A percentile compares a stretch with the other conserved stretches of the same genome.
Conservation (phyloP, 2,113 vertebrate species). For the Diphyllodes magnificus region DNA sequence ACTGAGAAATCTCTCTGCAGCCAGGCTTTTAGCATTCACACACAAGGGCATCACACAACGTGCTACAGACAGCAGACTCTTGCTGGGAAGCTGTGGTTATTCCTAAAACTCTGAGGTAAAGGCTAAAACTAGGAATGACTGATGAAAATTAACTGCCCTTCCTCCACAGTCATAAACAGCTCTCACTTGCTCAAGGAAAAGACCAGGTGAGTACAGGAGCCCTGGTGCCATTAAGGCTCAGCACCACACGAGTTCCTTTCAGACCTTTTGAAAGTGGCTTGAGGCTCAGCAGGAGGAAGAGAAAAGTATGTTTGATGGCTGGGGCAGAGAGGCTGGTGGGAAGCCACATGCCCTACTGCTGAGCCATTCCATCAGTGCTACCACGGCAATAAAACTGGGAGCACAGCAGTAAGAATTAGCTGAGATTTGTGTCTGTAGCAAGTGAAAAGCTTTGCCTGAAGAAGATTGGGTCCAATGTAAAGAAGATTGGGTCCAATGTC, state of each 20-base stretch:
- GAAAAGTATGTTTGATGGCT: not conserved
- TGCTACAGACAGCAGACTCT: not conserved
- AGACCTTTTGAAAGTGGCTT: not conserved
- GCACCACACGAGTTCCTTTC: not conserved
- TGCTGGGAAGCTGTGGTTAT: not conserved
- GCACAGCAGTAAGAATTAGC: not conserved
- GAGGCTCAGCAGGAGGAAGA: not conserved
- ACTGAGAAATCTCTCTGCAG: too few species aligned
- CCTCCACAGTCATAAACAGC: not conserved
- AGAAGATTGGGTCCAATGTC: not conserved
- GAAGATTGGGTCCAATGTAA: not conserved
- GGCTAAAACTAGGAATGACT: not conserved
- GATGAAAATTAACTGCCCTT: not conserved
- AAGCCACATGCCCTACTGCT: not conserved
- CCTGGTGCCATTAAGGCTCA: not conserved
- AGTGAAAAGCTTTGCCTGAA: not conserved
- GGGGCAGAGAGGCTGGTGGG: not conserved
- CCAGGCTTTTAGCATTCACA: too few species aligned
- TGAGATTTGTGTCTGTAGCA: not conserved
- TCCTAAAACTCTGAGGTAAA: not conserved
- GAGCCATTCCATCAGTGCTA: not conserved
- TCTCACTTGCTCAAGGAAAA: not conserved
- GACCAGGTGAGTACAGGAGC: fast-evolving
- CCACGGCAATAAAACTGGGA: not conserved
- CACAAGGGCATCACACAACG: fast-evolving